Percentiles rank a stretch among this genome's conserved stretches.
Evolutionary conservation across 37 sponge, comb jelly and placozoan species (phyloP).

Genomic region (Spongilla lacustris): DNA sequence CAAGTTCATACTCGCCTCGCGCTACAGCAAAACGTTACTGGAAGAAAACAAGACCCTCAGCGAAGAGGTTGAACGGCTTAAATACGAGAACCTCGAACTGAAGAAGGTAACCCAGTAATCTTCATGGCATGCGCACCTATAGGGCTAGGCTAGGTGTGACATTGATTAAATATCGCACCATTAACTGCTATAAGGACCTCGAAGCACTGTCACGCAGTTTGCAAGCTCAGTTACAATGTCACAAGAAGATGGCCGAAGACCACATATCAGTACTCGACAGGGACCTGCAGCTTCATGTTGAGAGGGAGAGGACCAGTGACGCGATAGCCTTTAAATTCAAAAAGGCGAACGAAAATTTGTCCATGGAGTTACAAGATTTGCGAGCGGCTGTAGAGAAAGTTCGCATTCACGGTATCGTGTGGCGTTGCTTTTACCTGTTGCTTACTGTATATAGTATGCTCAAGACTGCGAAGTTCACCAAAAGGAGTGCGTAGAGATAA

Average conservation of each 20-base stretch:
- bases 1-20: background rate
- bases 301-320: background rate
- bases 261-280: background rate
- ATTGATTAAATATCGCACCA: background rate
- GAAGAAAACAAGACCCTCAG: constrained; percentile 19
- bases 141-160: background rate
- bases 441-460: background rate
- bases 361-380: background rate
- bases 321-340: background rate
- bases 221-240: background rate
- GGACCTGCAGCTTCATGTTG: background rate
- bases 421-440: background rate
- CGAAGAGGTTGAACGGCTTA: background rate
- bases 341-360: background rate
- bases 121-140: background rate
- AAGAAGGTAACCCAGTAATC: background rate
- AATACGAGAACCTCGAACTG: background rate
- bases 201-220: background rate
- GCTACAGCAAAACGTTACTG: constrained; percentile 20
- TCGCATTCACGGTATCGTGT: background rate
- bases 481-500: background rate
- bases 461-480: background rate
- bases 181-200: background rate
- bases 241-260: background rate
- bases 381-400: background rate